Evolutionary conservation across 2,113 vertebrate species (phyloP).

Genomic region (Petrocephalus microphthalmus): DNA sequence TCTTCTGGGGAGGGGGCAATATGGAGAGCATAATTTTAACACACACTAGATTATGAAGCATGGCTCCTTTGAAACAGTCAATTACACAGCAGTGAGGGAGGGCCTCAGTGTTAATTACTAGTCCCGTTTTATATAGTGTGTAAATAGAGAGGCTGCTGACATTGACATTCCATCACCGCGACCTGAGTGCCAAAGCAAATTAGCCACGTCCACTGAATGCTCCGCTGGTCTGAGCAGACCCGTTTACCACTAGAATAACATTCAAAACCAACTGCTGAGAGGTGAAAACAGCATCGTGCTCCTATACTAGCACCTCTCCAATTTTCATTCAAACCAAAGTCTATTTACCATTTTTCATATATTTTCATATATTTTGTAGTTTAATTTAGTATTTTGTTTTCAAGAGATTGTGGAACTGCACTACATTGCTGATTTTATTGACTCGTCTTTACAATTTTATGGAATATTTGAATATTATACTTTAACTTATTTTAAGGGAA

Average conservation of each 20-base stretch:
- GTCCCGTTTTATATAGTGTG: constrained; percentile 71
- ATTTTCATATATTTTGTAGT: too few relatives aligned
- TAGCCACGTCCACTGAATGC: constrained; percentile 62
- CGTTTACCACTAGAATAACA: constrained; percentile 41
- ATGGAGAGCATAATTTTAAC: constrained; percentile 69
- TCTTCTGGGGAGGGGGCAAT: constrained; percentile 41
- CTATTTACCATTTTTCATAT: too few relatives aligned
- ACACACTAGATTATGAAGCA: constrained; percentile 60
- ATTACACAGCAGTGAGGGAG: constrained; percentile 86
- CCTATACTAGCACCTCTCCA: neutral
- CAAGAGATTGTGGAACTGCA: too few relatives aligned
- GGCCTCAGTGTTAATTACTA: constrained; percentile 68
- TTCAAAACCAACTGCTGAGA: neutral
- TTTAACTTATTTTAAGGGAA: too few relatives aligned
- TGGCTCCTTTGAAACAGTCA: constrained; percentile 70
- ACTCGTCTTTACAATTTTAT: too few relatives aligned
- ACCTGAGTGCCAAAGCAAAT: constrained; percentile 78
- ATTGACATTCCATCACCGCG: constrained; percentile 97
- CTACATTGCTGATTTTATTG: too few relatives aligned
- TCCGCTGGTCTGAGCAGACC: constrained; percentile 55
- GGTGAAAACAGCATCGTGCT: neutral
- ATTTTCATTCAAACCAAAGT: neutral
- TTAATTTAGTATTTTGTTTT: too few relatives aligned
- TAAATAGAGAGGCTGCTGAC: constrained; percentile 99
- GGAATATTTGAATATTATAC: too few relatives aligned